Base-by-base conservation (phyloP, 2,797 vertebrate genomes). In the Phylloscopus collybita region DNA sequence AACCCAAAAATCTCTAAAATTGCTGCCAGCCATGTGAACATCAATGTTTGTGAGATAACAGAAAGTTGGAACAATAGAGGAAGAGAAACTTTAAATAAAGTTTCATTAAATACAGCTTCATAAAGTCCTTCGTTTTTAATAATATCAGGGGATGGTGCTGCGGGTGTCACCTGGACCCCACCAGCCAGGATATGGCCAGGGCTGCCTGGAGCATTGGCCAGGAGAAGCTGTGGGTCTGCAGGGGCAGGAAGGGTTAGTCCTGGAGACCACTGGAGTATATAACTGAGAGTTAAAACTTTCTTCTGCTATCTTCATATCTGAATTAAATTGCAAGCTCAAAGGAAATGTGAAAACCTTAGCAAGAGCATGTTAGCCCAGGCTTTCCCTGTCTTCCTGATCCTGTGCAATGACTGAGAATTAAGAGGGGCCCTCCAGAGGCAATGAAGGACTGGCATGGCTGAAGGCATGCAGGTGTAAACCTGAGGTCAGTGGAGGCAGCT, bases 51-150 rank as follows among this genome's bases (percentile, higher is more conserved):
- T 86, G 88, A 82, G 80, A 54, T 88, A 96, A 91, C 64, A 91
- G 74, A 95, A 94, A 86, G 62, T 85, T 95, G 84, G 76, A 96
- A 80, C 65, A 76, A 90, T 49, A 96, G 80, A 92, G 32, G 42
- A 93, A 85, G 36, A 54, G 45, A 40, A 40, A 40, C 40, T 78
- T 80, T 78, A 90, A 93, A 53, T 36, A 47, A 51, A 90, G 30
- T 38, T 82, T 57, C 53, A 49, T 81, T 87, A 94, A 86, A 54
- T 29, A 34, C 26, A 86, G 40, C 53, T 92, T 71, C 61, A 62
- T 78, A 20, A 66, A 67, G 49, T 84, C 65, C n/a, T 76, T 94
- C 4, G 10, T 81, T 95, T 71, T n/a, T 78, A 64, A 36, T 5
- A 1, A 27, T 38, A 38, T 29, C 32, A 32, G 67, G 11, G 18